Conservation (phyloP, 2,888 invertebrate species). For the Tetropium fuscum region DNA sequence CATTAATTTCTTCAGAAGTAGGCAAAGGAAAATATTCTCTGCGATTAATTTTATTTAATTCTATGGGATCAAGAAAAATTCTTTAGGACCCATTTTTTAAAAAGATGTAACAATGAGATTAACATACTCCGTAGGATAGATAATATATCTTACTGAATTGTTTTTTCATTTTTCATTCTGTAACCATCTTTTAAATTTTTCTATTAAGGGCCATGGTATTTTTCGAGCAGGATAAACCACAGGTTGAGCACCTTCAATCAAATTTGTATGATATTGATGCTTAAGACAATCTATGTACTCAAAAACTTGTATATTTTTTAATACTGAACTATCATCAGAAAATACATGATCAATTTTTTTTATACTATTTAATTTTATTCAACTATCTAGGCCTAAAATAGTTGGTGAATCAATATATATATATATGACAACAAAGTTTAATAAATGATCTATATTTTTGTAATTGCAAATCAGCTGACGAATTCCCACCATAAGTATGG, state of each 20-base stretch:
- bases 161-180: background rate
- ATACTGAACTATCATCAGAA: background rate
- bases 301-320: too few relatives aligned
- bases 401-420: conserved; percentile 8
- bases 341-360: conserved; percentile 8
- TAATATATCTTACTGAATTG: background rate
- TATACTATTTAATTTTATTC: conserved; percentile 14
- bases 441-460: conserved; percentile 9
- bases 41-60: too few relatives aligned
- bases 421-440: conserved; percentile 18
- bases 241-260: background rate
- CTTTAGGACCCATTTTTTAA: background rate
- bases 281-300: too few relatives aligned
- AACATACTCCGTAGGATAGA: too few relatives aligned
- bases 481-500: conserved; percentile 9
- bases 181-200: conserved; percentile 12
- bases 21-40: too few relatives aligned
- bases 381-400: conserved; percentile 18
- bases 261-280: background rate
- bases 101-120: background rate
- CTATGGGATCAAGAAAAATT: too few relatives aligned
- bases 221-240: conserved; percentile 6
- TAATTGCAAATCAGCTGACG: conserved; percentile 3
- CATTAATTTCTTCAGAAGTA: too few relatives aligned
- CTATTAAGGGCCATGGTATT: conserved; percentile 9